These are phyloP conservation scores for Palythoa caribaeorum DNA, from an alignment of 92 coral and sea anemone species.

Conservation along the genomic window DNA sequence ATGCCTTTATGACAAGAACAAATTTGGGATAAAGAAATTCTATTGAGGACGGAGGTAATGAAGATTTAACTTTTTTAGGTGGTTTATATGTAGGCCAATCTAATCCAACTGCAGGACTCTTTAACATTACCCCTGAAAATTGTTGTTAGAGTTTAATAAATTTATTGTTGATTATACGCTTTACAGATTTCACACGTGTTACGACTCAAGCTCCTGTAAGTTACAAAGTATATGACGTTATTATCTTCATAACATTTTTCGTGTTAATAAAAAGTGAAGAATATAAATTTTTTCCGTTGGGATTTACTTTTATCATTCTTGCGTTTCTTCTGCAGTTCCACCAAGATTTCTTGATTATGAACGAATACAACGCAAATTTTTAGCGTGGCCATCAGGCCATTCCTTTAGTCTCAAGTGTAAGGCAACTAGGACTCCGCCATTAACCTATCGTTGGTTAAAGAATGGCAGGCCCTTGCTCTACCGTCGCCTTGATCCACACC, in stretches of 20 bases:
- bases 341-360: conserved; percentile 54
- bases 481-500: conserved; percentile 85
- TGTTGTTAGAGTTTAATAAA: too few species aligned
- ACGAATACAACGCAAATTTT: conserved; percentile 65
- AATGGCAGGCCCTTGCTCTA: conserved; percentile 64
- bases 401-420: conserved; percentile 73
- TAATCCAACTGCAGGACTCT: too few species aligned
- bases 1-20: too few species aligned
- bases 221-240: not conserved
- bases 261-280: not conserved
- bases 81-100: too few species aligned
- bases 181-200: conserved; percentile 1
- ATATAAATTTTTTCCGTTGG: not conserved
- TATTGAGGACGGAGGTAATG: too few species aligned
- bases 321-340: not conserved
- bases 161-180: too few species aligned
- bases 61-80: too few species aligned
- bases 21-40: too few species aligned
- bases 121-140: too few species aligned
- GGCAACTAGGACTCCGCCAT: conserved; percentile 81
- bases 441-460: conserved; percentile 86
- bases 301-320: not conserved
- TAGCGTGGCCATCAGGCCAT: conserved; percentile 94
- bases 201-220: conserved; percentile 7
- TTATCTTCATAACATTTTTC: too few species aligned